phyloP scores from a whole-genome alignment of 2,888 invertebrate species.

The Tortricodes alternella region DNA sequence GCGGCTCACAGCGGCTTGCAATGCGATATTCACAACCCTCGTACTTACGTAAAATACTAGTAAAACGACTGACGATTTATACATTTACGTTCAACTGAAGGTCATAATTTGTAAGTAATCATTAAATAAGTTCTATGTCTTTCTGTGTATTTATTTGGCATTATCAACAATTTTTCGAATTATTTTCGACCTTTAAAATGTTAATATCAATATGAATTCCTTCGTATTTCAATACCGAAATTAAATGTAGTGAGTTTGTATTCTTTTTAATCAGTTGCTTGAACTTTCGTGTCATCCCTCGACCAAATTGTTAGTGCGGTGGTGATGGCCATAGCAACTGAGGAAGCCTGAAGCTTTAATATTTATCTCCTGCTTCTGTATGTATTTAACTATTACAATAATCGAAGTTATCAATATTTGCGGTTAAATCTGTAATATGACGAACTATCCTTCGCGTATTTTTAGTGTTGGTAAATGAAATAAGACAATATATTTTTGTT shows the following conservation, averaged over 20 bases:
- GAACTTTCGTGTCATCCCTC: neutral
- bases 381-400: neutral
- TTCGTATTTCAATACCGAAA: neutral
- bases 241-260: neutral
- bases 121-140: neutral
- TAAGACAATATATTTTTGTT: neutral
- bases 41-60: neutral
- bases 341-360: neutral
- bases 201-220: neutral
- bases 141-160: neutral
- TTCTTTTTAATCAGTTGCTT: neutral
- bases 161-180: neutral
- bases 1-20: too few species aligned
- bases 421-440: neutral
- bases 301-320: neutral
- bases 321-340: neutral
- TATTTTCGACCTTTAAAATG: neutral
- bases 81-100: neutral
- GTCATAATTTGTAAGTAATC: neutral
- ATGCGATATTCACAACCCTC: too few species aligned
- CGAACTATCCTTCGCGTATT: neutral
- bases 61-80: too few species aligned
- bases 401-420: neutral
- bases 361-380: neutral
- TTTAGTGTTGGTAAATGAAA: neutral